Percentiles rank a stretch among this genome's conserved stretches.
These are phyloP conservation scores for Brachyistius frenatus DNA, from an alignment of 2,113 vertebrate genomes.

Conservation along the genomic window DNA sequence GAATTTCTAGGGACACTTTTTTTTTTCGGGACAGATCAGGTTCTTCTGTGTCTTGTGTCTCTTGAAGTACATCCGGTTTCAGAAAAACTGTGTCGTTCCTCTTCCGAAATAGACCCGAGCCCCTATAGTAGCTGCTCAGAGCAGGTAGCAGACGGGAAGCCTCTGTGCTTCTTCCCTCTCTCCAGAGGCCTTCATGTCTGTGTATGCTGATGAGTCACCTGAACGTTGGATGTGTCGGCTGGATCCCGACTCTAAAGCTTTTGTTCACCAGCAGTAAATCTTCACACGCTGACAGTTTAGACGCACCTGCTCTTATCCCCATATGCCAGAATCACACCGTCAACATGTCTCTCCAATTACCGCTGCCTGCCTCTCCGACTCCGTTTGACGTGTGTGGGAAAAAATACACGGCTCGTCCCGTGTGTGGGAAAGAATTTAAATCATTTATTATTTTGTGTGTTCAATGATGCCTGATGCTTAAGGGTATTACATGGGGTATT, in stretches of 20 bases:
- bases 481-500: constrained; percentile 22
- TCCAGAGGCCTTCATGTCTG: constrained; percentile 53
- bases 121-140: not conserved
- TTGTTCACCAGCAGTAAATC: constrained; percentile 77
- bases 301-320: constrained; percentile 64
- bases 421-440: constrained; percentile 61
- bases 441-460: constrained; percentile 57
- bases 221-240: constrained; percentile 55
- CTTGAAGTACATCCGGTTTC: not conserved
- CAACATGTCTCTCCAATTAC: constrained; percentile 74
- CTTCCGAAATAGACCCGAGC: constrained; percentile 13
- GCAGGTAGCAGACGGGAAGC: constrained; percentile 43
- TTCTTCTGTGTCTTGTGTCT: constrained; percentile 2
- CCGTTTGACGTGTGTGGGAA: constrained; percentile 65
- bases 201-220: constrained; percentile 74
- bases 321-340: constrained; percentile 64
- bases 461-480: constrained; percentile 41
- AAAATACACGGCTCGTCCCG: constrained; percentile 18
- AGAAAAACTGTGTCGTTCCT: not conserved
- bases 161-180: constrained; percentile 41
- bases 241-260: constrained; percentile 69
- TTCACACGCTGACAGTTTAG: constrained; percentile 67
- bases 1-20: not conserved
- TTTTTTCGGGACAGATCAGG: not conserved
- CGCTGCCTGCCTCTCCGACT: constrained; percentile 37